These are phyloP conservation scores for Drosophila longiperda DNA, from an alignment of 2,888 invertebrate species.

Conservation along the genomic window DNA sequence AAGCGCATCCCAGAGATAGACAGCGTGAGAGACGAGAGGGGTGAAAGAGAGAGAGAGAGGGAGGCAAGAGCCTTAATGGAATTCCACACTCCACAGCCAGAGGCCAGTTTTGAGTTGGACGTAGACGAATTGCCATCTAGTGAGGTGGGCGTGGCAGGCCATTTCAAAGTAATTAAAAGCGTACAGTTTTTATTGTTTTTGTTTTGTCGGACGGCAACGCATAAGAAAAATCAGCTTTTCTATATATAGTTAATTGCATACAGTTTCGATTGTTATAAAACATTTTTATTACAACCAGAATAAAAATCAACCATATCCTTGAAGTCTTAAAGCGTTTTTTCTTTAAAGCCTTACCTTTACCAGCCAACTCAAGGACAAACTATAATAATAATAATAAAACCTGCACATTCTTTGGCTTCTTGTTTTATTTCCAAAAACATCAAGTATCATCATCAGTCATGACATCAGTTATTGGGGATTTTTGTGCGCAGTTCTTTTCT, in stretches of 20 bases:
- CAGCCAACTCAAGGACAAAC: constrained; percentile 27
- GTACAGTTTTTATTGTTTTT: constrained; percentile 47
- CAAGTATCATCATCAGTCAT: constrained; percentile 4
- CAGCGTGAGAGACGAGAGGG: background rate
- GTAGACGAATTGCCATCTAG: constrained; percentile 71
- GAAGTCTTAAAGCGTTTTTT: constrained; percentile 1
- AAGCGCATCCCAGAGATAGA: constrained; percentile 47
- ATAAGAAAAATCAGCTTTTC: constrained; percentile 29
- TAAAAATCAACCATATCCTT: constrained; percentile 25
- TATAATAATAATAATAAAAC: constrained; percentile 3
- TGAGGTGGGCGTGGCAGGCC: constrained; percentile 59
- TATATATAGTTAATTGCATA: constrained; percentile 36
- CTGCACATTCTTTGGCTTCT: constrained; percentile 2
- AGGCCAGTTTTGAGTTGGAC: constrained; percentile 56
- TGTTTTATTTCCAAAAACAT: constrained; percentile 5
- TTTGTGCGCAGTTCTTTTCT: constrained; percentile 28
- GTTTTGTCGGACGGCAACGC: constrained; percentile 6
- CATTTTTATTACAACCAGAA: constrained; percentile 26
- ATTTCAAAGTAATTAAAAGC: constrained; percentile 67
- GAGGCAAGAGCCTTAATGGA: constrained; percentile 45
- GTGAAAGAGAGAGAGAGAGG: background rate
- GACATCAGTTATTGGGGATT: constrained; percentile 39
- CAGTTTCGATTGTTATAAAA: constrained; percentile 36
- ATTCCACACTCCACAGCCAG: constrained; percentile 21
- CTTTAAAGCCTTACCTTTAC: background rate